These are phyloP conservation scores for Halictus rubicundus DNA, from an alignment of 1,140 invertebrate species.

Conservation along the genomic window DNA sequence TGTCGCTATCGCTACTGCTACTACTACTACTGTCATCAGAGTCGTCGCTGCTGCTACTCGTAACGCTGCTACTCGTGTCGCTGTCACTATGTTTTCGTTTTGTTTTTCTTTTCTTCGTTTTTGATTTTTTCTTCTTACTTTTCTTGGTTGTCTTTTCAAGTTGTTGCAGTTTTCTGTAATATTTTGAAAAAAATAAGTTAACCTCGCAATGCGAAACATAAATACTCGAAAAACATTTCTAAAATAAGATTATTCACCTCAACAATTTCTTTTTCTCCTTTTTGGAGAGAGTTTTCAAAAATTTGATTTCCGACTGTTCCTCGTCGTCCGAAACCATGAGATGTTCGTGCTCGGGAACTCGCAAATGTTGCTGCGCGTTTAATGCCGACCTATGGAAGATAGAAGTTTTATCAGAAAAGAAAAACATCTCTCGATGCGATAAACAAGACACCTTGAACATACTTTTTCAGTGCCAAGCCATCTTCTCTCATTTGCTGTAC, in stretches of 20 bases:
- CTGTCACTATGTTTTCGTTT: conserved; percentile 9
- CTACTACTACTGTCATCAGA: conserved; percentile 2
- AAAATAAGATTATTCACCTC: conserved; percentile 82
- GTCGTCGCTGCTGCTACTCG: neutral
- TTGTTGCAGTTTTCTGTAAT: conserved; percentile 80
- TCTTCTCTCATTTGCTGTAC: conserved; percentile 96
- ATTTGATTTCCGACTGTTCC: conserved; percentile 85
- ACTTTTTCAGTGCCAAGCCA: conserved; percentile 93
- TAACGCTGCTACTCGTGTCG: conserved; percentile 11
- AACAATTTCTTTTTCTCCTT: conserved; percentile 95
- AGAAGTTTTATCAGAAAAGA: conserved; percentile 23
- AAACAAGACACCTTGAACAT: conserved; percentile 69
- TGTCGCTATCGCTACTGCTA: conserved; percentile 48
- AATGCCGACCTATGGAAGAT: conserved; percentile 78
- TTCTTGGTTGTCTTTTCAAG: conserved; percentile 84
- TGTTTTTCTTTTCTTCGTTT: conserved; percentile 80
- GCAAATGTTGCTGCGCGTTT: conserved; percentile 83
- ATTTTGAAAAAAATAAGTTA: no score
- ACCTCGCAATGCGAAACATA: no score
- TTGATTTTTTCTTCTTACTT: conserved; percentile 82
- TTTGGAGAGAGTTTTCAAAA: conserved; percentile 90
- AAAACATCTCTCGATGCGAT: neutral
- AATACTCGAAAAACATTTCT: neutral
- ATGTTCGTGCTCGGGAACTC: conserved; percentile 76
- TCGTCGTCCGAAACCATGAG: conserved; percentile 83